Evolutionary conservation across 64 coral and sea anemone genomes (phyloP).

Genomic region (Dendronephthya gigantea): DNA sequence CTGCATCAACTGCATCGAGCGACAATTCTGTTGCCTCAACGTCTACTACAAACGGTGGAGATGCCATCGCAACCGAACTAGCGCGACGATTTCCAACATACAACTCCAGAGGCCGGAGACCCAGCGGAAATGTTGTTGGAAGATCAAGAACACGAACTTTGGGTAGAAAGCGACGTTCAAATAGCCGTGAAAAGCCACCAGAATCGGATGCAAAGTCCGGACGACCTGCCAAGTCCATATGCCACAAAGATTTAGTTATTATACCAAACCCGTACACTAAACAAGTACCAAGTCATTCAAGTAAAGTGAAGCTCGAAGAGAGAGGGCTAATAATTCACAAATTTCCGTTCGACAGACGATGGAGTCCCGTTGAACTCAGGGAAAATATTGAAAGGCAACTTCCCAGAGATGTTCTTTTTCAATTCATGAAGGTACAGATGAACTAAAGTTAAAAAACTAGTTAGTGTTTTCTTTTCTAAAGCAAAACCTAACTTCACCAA

Average conservation of each 20-base stretch:
- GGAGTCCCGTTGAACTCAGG: conserved; percentile 22
- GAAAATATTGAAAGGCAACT: conserved; percentile 22
- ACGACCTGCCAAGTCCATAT: conserved; percentile 11
- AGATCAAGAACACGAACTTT: not conserved
- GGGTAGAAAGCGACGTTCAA: conserved; percentile 5
- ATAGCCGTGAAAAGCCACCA: conserved; percentile 4
- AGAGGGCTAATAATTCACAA: conserved; percentile 33
- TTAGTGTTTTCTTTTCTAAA: too few relatives aligned
- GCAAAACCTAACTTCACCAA: too few relatives aligned
- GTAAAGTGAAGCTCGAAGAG: conserved; percentile 30
- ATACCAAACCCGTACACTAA: conserved; percentile 42
- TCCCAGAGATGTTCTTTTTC: conserved; percentile 15
- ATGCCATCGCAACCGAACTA: not conserved
- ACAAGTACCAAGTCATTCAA: conserved; percentile 45
- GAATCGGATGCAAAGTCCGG: conserved; percentile 11
- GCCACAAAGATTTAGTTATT: conserved; percentile 45
- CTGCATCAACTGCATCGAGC: too few relatives aligned
- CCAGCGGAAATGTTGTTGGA: not conserved
- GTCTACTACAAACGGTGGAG: not conserved
- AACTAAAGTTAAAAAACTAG: too few relatives aligned
- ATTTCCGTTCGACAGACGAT: conserved; percentile 40
- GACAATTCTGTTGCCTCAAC: not conserved
- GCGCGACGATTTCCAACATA: conserved; percentile 6
- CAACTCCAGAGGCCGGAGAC: not conserved
- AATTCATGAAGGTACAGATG: conserved; percentile 27